A percentile compares a stretch with the other conserved stretches of the same genome.
These are phyloP conservation scores for Linnaemya vulpina DNA, from an alignment of 2,888 invertebrate species.

Conservation along the genomic window DNA sequence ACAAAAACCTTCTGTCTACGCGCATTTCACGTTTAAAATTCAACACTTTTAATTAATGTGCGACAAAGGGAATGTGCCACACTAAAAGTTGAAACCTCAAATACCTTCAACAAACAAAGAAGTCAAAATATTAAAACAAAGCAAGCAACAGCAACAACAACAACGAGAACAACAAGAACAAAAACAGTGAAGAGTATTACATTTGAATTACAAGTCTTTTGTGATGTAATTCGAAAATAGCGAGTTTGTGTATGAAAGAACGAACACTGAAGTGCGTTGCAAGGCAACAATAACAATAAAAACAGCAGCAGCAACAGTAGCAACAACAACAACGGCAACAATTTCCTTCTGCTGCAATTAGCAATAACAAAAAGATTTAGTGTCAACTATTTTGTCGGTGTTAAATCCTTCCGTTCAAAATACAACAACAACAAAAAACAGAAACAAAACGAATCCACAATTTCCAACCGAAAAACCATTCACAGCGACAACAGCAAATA, in stretches of 20 bases:
- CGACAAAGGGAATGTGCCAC: constrained; percentile 46
- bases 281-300: background rate
- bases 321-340: background rate
- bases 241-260: background rate
- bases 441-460: constrained; percentile 49
- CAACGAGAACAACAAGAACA: background rate
- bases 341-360: constrained; percentile 61
- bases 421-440: background rate
- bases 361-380: constrained; percentile 66
- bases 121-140: background rate
- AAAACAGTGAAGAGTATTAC: constrained; percentile 40
- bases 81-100: constrained; percentile 55
- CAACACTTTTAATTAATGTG: constrained; percentile 60
- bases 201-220: constrained; percentile 67
- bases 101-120: constrained; percentile 43
- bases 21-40: constrained; percentile 36
- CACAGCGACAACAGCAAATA: constrained; percentile 30
- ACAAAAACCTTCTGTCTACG: background rate
- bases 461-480: constrained; percentile 53
- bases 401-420: constrained; percentile 41
- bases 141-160: background rate
- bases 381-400: constrained; percentile 66
- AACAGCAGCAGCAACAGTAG: background rate
- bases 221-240: constrained; percentile 37
- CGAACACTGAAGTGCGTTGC: constrained; percentile 21